These are phyloP conservation scores for Luperina nickerlii DNA, from an alignment of 2,888 invertebrate genomes.

Conservation along the genomic window DNA sequence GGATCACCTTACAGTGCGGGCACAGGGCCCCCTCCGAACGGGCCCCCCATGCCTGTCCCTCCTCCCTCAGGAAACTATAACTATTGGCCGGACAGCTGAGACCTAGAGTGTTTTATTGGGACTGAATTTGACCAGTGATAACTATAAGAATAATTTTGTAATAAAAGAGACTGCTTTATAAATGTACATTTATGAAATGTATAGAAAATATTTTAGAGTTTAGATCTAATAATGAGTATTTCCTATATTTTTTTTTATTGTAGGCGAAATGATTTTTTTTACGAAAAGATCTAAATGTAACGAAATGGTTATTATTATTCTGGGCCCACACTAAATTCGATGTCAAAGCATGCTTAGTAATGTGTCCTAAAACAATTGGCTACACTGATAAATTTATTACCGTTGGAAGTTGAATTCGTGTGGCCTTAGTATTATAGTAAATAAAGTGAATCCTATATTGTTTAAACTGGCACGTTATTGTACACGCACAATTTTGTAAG, in stretches of 20 bases:
- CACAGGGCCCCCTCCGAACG: conserved; percentile 76
- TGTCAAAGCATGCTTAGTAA: background rate
- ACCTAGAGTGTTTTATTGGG: conserved; percentile 74
- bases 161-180: conserved; percentile 79
- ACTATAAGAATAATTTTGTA: conserved; percentile 65
- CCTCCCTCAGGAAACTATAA: conserved; percentile 85
- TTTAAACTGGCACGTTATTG: conserved; percentile 17
- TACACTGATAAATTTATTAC: background rate
- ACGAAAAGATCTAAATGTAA: conserved; percentile 1
- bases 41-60: conserved; percentile 83
- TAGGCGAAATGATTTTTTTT: conserved; percentile 6
- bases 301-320: conserved; percentile 15
- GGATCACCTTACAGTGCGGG: conserved; percentile 83
- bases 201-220: conserved; percentile 71
- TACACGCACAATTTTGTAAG: conserved; percentile 30
- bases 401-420: background rate
- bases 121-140: conserved; percentile 71
- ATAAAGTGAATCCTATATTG: conserved; percentile 13
- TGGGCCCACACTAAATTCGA: conserved; percentile 3
- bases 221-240: conserved; percentile 64
- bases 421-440: background rate
- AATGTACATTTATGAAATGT: conserved; percentile 85
- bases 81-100: conserved; percentile 89
- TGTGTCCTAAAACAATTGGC: background rate
- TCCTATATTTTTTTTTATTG: conserved; percentile 55